Evolutionary conservation across 2,797 vertebrate genomes (phyloP).

Genomic region (Setipinna tenuifilis): DNA sequence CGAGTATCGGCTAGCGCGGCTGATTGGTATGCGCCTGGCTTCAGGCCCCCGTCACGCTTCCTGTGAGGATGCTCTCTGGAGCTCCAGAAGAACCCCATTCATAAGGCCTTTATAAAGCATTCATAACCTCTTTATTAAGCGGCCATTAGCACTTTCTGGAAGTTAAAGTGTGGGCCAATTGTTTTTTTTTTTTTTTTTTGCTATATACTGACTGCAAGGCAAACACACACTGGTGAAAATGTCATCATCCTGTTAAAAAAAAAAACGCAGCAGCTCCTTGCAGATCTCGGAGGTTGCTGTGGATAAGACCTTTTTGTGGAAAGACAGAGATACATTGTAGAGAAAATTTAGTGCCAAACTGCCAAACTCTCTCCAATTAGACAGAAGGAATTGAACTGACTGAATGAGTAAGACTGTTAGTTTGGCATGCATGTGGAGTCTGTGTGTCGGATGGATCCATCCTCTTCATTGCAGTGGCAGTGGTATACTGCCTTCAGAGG

Average conservation of each 20-base stretch:
- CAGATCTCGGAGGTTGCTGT: background rate
- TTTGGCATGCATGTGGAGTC: background rate
- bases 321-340: background rate
- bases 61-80: background rate
- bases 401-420: background rate
- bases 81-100: background rate
- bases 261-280: background rate
- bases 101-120: slow-evolving; percentile 18
- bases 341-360: background rate
- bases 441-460: background rate
- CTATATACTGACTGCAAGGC: background rate
- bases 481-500: background rate
- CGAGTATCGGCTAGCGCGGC: slow-evolving; percentile 2
- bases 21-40: slow-evolving; percentile 27
- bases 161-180: background rate
- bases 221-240: background rate
- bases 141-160: background rate
- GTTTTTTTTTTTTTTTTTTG: background rate
- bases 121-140: slow-evolving; percentile 3
- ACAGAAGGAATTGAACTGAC: background rate
- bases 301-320: background rate
- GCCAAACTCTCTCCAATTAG: background rate
- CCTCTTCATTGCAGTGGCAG: background rate
- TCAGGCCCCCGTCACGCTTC: slow-evolving; percentile 14
- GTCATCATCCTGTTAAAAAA: background rate